Conservation (phyloP, 2,113 vertebrate genomes). For the Struthio camelus region DNA sequence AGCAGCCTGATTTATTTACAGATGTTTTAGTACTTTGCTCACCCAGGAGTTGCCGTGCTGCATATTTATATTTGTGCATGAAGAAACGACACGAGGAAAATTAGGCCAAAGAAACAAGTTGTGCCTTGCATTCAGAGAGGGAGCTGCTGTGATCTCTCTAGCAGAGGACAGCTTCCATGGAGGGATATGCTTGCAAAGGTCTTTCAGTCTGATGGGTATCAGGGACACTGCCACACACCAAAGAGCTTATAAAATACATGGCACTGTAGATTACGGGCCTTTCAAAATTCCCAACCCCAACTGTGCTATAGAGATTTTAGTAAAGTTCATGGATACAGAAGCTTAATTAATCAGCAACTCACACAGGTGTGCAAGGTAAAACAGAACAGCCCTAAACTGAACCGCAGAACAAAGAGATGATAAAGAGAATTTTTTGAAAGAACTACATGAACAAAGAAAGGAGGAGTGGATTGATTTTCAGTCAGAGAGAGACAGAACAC, state of each 20-base stretch:
- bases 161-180: not conserved
- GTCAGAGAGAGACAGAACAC: not conserved
- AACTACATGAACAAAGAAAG: not conserved
- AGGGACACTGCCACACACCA: not conserved
- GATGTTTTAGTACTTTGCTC: slow-evolving; percentile 40
- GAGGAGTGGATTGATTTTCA: not conserved
- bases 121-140: not conserved
- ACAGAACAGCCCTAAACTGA: not conserved
- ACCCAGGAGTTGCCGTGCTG: slow-evolving; percentile 43
- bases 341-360: not conserved
- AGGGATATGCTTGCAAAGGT: not conserved
- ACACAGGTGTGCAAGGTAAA: not conserved
- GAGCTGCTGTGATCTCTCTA: not conserved
- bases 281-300: not conserved
- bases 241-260: not conserved
- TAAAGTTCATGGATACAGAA: not conserved
- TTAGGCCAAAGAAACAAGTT: slow-evolving; percentile 48
- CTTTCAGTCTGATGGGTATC: not conserved
- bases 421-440: not conserved
- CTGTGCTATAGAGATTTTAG: not conserved
- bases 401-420: not conserved
- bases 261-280: not conserved
- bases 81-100: slow-evolving; percentile 45
- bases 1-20: slow-evolving; percentile 60
- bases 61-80: slow-evolving; percentile 59